Conservation (phyloP, 2,797 vertebrate species). For the Myotis planiceps region DNA sequence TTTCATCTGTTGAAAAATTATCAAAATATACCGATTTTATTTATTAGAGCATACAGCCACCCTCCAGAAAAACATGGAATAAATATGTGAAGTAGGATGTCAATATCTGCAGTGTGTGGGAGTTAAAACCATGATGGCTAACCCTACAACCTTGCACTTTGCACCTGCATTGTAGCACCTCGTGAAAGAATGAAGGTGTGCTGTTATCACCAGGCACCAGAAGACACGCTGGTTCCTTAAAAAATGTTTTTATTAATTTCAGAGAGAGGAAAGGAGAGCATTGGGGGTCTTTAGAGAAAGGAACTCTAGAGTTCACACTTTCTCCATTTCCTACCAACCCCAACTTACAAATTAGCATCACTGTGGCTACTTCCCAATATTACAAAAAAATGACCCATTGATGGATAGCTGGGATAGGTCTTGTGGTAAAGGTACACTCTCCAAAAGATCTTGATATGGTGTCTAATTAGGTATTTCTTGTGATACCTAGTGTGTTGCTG, state of each 20-base stretch:
- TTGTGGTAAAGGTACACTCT: too few species aligned
- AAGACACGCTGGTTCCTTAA: background rate
- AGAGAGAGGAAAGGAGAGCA: background rate
- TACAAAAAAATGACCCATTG: background rate
- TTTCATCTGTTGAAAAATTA: background rate
- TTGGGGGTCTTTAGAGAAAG: background rate
- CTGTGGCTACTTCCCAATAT: background rate
- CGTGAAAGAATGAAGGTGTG: background rate
- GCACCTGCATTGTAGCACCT: rapidly evolving
- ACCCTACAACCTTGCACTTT: background rate
- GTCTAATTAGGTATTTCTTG: background rate
- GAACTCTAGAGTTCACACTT: background rate
- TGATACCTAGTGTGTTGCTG: background rate
- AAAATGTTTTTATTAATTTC: background rate
- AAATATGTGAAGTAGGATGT: background rate
- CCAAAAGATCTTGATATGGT: background rate
- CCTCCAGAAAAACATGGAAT: background rate
- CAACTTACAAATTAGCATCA: background rate
- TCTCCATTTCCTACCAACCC: background rate
- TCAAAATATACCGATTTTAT: background rate
- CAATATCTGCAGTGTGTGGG: background rate
- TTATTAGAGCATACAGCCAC: background rate
- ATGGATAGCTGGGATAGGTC: too few species aligned
- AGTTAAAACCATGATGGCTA: too few species aligned
- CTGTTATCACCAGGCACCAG: background rate